Evolutionary conservation across 2,113 vertebrate species (phyloP).

Genomic region (Athene cunicularia): DNA sequence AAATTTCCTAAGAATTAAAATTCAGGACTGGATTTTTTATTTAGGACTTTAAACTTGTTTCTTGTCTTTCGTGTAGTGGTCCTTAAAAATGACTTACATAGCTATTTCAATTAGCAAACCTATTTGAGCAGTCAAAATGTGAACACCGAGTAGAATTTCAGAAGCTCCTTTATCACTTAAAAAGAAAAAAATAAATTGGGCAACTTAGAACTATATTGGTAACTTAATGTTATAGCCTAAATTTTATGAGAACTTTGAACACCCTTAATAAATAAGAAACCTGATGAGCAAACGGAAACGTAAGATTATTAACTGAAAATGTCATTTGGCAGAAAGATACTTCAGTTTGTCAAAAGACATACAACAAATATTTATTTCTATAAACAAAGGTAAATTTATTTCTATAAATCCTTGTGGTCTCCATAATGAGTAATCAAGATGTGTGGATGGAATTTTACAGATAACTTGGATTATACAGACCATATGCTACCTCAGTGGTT

Average conservation of each 20-base stretch:
- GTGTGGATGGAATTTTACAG: not conserved
- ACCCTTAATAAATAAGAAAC: not conserved
- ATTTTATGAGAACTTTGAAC: not conserved
- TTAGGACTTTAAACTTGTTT: not conserved
- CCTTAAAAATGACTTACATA: not conserved
- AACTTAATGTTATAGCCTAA: not conserved
- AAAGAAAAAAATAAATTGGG: not conserved
- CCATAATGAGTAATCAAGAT: not conserved
- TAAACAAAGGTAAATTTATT: not conserved
- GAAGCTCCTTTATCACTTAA: not conserved
- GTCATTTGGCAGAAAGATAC: not conserved
- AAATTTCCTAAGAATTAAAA: not conserved
- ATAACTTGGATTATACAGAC: not conserved
- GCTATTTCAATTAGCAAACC: not conserved
- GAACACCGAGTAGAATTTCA: not conserved
- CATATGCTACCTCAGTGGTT: not conserved
- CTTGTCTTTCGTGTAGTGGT: not conserved
- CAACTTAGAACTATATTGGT: not conserved
- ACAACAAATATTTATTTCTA: not conserved
- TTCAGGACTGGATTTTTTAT: not conserved
- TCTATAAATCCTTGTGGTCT: not conserved
- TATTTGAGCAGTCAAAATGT: not conserved
- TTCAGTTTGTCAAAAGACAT: not conserved
- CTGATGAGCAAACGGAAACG: not conserved
- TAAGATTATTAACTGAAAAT: not conserved